Evolutionary conservation across 2,797 vertebrate species (phyloP), one percentile per base, ranked within the genome.

Genomic region (Aulostomus chinensis): DNA sequence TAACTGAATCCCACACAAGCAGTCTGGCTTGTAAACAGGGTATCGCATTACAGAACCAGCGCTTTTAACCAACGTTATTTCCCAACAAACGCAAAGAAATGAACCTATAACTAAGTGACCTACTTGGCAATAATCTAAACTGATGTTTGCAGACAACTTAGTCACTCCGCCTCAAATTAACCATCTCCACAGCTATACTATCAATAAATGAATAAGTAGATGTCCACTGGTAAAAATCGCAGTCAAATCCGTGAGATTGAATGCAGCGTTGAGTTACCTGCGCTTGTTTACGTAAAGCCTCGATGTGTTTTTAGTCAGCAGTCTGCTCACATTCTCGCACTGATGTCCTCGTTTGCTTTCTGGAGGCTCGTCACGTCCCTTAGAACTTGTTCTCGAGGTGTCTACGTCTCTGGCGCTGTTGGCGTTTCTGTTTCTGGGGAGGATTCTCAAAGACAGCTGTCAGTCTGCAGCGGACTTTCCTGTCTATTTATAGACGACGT

Each of bases 11-110:
- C 25, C 13, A 11, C 46, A 40, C 16, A 6, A 34, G 33, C 40
- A 51, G 30, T 9, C 33, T 17, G 34, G 5, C 32, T 54, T 55
- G 70, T 72, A 70, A 82, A 82, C 76, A 76, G 1, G 11, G 4
- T 36, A 5, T 33, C 51, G 37, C 21, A 17, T 49, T 57, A 17
- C 57, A 31, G 2, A 15, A 9, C 1, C 7, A 35, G 13, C 5
- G 15, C 16, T 12, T 4, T 26, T 3, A 14, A 24, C 21, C 18
- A 16, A 1, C 3, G 1, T 11, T 20, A 22, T 43, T 34, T 30
- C 17, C 13, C 11, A 11, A 29, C 9, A 29, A 22, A 11, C 12
- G 5, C 29, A 31, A 12, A 4, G 11, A 31, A 12, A 12, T 12
- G 9, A 12, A n/a, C 2, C 4, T 12, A 12, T 4, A 1, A 31